Base-by-base conservation (phyloP, 2,888 invertebrate species). In the Ctenicera cuprea region DNA sequence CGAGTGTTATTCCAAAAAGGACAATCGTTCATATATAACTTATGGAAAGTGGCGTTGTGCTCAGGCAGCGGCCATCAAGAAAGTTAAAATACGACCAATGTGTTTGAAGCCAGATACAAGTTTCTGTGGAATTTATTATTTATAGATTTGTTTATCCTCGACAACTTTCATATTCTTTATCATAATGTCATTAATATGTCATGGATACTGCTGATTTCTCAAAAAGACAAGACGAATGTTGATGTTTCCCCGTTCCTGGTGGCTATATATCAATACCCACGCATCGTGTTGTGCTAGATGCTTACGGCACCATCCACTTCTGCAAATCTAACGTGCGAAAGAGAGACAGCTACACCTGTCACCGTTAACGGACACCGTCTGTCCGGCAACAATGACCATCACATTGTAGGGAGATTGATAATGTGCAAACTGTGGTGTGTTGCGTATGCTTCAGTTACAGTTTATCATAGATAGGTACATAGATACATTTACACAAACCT, bases 141-240 rank as follows among this genome's bases (percentile, higher is more conserved):
- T 85, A 85, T 85, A 84, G 84, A 86, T 86, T 85, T 86, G 85
- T 86, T 86, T 86, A 85, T 85, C 82, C 81, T 79, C 81, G 82
- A 81, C 83, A 84, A 85, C 85, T 84, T 85, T 85, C 85, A 84
- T 85, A 86, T 86, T 85, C 85, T 84, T 85, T 85, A 85, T 84
- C 85, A 83, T 80, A 83, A 83, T 81, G 84, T 85, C 85, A 84
- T 86, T 86, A 86, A 85, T 85, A 85, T 86, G 85, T 85, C 86
- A 84, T 81, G 81, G 82, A 81, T 83, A 82, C 82, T 80, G 84
- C 83, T 85, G 85, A 85, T 85, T 85, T 84, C 84, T 81, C 83
- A 82, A 82, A 80, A 82, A 77, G 85, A 85, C 83, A 85, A 85
- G 85, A 85, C 83, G 84, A 85, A 86, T 84, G 84, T 83, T 85